These are phyloP conservation scores for Rhodinocichla rosea DNA, from an alignment of 2,113 vertebrate species.

Conservation along the genomic window DNA sequence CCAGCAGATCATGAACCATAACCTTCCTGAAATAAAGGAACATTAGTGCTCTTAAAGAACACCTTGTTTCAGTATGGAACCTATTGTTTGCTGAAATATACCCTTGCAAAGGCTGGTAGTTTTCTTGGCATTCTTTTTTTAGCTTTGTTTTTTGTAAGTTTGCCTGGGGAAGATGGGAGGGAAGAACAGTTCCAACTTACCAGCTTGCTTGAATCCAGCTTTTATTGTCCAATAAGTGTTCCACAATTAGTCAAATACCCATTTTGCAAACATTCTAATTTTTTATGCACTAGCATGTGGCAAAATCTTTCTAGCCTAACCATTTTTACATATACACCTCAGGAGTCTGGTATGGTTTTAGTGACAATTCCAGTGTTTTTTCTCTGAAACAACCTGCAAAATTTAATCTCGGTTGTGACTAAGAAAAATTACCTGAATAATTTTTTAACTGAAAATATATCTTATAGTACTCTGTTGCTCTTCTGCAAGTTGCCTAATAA, in stretches of 20 bases:
- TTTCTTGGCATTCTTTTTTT: not conserved
- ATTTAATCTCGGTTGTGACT: not conserved
- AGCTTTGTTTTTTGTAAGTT: not conserved
- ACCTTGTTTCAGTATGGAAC: not conserved
- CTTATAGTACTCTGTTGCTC: not conserved
- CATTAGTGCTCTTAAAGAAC: not conserved
- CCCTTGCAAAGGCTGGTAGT: not conserved
- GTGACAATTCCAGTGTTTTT: not conserved
- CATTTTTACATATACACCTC: not conserved
- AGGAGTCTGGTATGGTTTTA: not conserved
- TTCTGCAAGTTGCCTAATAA: not conserved
- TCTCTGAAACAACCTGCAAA: not conserved
- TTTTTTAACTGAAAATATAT: not conserved
- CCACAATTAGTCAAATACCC: not conserved
- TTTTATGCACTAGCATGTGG: not conserved
- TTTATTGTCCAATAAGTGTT: not conserved
- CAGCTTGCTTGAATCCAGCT: not conserved
- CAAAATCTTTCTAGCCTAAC: not conserved
- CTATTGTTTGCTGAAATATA: conserved; percentile 19
- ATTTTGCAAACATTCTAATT: not conserved
- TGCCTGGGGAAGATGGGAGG: not conserved
- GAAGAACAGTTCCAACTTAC: not conserved
- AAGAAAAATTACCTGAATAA: not conserved
- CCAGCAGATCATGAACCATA: not conserved
- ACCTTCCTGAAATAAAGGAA: conserved; percentile 17